These are phyloP conservation scores for Chelonus insularis DNA, from an alignment of 1,140 invertebrate genomes.

Conservation along the genomic window DNA sequence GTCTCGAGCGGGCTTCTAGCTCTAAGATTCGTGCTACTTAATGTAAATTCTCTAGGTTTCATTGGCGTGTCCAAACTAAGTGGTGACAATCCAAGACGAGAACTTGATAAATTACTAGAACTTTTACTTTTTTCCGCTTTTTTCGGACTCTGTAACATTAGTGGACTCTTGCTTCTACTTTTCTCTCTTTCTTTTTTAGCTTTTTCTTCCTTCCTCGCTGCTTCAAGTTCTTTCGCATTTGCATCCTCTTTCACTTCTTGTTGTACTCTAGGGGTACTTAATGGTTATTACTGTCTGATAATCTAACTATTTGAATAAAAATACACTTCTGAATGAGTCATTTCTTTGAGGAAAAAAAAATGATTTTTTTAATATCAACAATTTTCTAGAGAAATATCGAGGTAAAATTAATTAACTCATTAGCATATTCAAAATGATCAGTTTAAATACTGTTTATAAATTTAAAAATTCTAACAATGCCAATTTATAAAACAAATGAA, in stretches of 20 bases:
- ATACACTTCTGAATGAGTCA: background rate
- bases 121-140: conserved; percentile 51
- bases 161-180: conserved; percentile 54
- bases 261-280: conserved; percentile 46
- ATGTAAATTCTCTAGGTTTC: conserved; percentile 54
- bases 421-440: no score
- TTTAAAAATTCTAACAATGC: no score
- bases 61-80: conserved; percentile 47
- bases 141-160: conserved; percentile 52
- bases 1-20: conserved; percentile 55
- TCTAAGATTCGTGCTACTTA: conserved; percentile 54
- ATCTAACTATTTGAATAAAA: background rate
- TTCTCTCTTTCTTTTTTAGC: conserved; percentile 43
- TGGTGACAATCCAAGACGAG: conserved; percentile 48
- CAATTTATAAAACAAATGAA: no score
- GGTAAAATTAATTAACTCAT: no score
- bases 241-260: conserved; percentile 51
- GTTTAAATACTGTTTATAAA: no score
- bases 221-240: conserved; percentile 31
- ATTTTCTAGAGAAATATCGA: no score
- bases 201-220: conserved; percentile 44
- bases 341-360: background rate
- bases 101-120: conserved; percentile 51
- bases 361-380: no score
- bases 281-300: conserved; percentile 8